phyloP scores from a whole-genome alignment of 2,888 invertebrate genomes.

The Melangyna quadrimaculata region DNA sequence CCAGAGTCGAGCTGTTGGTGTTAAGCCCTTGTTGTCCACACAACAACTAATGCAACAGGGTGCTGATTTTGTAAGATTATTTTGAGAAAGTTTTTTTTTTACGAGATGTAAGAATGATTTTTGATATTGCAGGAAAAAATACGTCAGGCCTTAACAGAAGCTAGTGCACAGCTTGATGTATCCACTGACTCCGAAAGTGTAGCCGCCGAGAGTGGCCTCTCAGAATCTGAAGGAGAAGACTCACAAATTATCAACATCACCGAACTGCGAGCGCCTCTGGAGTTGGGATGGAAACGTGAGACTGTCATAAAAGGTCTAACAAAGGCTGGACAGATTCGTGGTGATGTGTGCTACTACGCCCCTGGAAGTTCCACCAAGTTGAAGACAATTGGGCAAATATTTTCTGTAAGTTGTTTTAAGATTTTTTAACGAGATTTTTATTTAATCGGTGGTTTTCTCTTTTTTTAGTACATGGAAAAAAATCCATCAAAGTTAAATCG shows the following conservation, averaged over 20 bases:
- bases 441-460: conserved; percentile 44
- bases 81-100: background rate
- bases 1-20: conserved; percentile 91
- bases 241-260: conserved; percentile 81
- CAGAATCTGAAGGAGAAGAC: conserved; percentile 84
- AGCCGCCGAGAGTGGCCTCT: conserved; percentile 83
- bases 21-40: conserved; percentile 89
- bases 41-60: conserved; percentile 83
- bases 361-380: conserved; percentile 85
- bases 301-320: conserved; percentile 94
- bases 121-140: conserved; percentile 82
- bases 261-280: conserved; percentile 85
- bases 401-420: conserved; percentile 82
- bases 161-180: conserved; percentile 82
- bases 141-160: conserved; percentile 83
- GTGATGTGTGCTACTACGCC: conserved; percentile 95
- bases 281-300: conserved; percentile 95
- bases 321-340: conserved; percentile 91
- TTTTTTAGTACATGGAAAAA: conserved; percentile 88
- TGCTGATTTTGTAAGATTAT: conserved; percentile 81
- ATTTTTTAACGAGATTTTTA: no score
- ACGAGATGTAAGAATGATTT: background rate
- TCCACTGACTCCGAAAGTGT: conserved; percentile 84
- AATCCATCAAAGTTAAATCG: conserved; percentile 86
- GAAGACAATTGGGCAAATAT: conserved; percentile 85